These are phyloP conservation scores for Falco berigora DNA, from an alignment of 2,797 vertebrate genomes.

Conservation along the genomic window DNA sequence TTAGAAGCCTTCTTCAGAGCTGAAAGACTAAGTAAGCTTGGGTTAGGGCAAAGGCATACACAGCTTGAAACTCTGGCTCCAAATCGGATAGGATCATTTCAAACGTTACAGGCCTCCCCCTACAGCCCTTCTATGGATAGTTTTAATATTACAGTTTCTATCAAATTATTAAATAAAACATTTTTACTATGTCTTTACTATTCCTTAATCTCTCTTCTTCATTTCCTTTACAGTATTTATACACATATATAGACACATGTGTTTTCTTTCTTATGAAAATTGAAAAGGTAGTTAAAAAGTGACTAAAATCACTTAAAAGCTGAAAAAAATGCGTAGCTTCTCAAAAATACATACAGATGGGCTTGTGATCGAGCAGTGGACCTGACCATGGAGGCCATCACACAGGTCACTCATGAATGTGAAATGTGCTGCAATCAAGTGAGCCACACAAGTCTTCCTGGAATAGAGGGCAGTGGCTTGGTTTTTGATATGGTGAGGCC, in stretches of 20 bases:
- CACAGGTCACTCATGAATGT: no score
- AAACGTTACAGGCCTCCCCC: background rate
- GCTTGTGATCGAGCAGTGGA: no score
- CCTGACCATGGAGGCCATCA: no score
- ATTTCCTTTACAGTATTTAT: background rate
- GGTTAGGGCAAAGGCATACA: background rate
- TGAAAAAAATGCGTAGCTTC: background rate
- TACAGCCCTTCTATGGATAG: background rate
- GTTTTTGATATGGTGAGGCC: no score
- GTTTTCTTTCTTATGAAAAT: background rate
- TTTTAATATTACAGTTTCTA: background rate
- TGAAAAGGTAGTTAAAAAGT: background rate
- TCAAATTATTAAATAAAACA: background rate
- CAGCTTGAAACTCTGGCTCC: background rate
- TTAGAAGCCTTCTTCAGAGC: background rate
- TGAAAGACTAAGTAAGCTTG: background rate
- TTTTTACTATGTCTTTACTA: background rate
- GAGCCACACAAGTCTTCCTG: no score
- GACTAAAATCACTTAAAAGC: background rate
- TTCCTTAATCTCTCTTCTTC: background rate
- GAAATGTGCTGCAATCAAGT: no score
- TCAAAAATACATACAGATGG: background rate
- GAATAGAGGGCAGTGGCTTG: no score
- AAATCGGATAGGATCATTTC: background rate
- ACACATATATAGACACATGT: no score